A percentile compares a stretch with the other conserved stretches of the same genome.
Conservation (phyloP, 1,140 invertebrate species). For the Melanaphis sacchari region DNA sequence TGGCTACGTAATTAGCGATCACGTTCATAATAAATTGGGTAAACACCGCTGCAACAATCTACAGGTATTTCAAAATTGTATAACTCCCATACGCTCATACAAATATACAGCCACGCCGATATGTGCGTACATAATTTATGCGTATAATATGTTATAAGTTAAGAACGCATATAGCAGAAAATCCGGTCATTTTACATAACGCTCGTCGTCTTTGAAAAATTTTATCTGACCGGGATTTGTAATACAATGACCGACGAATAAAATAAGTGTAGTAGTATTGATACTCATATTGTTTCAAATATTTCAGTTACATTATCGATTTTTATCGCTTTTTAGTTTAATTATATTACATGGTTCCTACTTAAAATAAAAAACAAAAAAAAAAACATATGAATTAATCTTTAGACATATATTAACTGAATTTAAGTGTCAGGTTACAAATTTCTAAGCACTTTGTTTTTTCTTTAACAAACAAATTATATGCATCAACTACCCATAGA, state of each 20-base stretch:
- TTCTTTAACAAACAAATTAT: neutral
- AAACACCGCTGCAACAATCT: neutral
- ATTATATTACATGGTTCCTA: no score
- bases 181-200: neutral
- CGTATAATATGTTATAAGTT: neutral
- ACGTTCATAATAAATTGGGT: neutral
- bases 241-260: neutral
- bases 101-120: neutral
- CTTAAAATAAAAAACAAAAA: no score
- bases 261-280: neutral
- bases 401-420: neutral
- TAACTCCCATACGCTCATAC: neutral
- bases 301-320: neutral
- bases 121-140: neutral
- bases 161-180: neutral
- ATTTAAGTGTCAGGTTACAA: neutral
- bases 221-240: neutral
- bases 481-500: no score
- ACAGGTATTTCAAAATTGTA: neutral
- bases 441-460: neutral
- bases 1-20: neutral
- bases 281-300: neutral
- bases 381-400: neutral
- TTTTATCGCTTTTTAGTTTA: neutral
- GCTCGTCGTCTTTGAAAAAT: neutral